A percentile compares a stretch with the other conserved stretches of the same genome.
Evolutionary conservation across 2,888 invertebrate genomes (phyloP).

Genomic region (Thymelicus sylvestris): DNA sequence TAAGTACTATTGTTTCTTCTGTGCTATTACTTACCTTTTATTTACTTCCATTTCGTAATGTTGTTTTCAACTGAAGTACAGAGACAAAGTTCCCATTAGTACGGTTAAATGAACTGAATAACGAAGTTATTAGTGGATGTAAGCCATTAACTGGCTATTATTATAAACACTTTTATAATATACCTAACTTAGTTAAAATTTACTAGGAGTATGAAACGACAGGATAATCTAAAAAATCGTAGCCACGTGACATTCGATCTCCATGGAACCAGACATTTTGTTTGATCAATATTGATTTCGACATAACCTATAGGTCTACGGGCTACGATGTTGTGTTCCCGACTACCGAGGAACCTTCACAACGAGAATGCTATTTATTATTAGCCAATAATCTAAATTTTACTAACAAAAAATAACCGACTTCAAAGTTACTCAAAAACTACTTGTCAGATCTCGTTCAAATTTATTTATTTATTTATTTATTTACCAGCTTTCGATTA

Average conservation of each 20-base stretch:
- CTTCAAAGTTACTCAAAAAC: too few relatives aligned
- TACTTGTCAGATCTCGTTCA: too few relatives aligned
- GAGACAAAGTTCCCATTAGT: not conserved
- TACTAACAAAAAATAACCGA: too few relatives aligned
- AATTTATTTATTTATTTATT: too few relatives aligned
- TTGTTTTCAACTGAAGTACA: not conserved
- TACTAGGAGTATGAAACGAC: too few relatives aligned
- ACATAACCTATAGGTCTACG: not conserved
- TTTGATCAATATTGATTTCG: not conserved
- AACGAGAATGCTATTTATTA: not conserved
- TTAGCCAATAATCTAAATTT: too few relatives aligned
- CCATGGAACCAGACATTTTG: not conserved
- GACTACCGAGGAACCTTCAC: not conserved
- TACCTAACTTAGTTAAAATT: too few relatives aligned
- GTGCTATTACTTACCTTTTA: slow-evolving; percentile 5
- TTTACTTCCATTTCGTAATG: not conserved
- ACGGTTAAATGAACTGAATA: not conserved
- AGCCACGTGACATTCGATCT: slow-evolving; percentile 2
- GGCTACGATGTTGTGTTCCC: not conserved
- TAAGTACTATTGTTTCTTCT: too few relatives aligned
- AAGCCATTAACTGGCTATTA: not conserved
- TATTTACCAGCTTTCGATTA: too few relatives aligned
- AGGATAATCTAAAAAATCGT: not conserved
- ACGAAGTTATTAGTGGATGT: not conserved
- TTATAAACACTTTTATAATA: not conserved